Conservation (phyloP, 2,797 vertebrate genomes). For the Syncerus caffer region DNA sequence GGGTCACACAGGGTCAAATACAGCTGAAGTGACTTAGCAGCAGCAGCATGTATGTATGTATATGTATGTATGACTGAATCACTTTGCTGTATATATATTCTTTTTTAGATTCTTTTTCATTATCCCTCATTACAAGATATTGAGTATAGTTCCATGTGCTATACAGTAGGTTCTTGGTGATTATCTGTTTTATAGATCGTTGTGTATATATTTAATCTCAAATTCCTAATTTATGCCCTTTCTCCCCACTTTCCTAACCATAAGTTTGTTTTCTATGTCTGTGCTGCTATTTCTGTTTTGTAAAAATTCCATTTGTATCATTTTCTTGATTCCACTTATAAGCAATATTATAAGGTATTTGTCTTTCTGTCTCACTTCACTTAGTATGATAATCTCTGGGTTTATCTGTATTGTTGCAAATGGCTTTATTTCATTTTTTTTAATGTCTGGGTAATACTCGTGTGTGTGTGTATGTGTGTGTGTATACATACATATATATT, state of each 20-base stretch:
- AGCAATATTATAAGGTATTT: neutral
- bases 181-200: neutral
- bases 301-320: neutral
- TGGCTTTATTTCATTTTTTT: neutral
- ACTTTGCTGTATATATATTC: neutral
- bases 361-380: neutral
- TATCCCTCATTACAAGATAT: neutral
- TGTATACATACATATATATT: neutral
- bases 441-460: neutral
- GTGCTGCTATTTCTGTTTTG: neutral
- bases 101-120: neutral
- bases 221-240: neutral
- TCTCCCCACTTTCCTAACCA: neutral
- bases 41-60: neutral
- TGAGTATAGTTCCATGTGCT: neutral
- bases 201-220: neutral
- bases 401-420: neutral
- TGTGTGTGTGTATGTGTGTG: neutral
- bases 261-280: neutral
- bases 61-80: neutral
- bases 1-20: fast-evolving
- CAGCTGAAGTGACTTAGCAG: neutral
- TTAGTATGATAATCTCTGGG: neutral
- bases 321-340: neutral
- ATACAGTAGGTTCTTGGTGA: neutral